phyloP scores from a whole-genome alignment of 2,888 invertebrate species.

The Seira ritae region DNA sequence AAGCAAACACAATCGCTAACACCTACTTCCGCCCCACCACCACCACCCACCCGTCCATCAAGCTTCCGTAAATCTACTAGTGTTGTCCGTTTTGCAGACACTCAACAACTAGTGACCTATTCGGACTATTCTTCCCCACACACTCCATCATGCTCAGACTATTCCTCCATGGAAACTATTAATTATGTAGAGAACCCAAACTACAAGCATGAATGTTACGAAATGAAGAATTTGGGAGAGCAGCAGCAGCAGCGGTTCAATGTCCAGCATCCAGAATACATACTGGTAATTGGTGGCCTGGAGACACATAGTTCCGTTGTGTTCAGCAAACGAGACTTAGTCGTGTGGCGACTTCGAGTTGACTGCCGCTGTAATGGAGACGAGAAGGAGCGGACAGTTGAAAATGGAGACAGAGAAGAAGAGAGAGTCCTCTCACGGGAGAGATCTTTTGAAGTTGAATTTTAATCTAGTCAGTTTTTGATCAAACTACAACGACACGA shows the following conservation, averaged over 20 bases:
- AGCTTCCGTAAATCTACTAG: conserved; percentile 40
- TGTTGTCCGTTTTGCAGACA: conserved; percentile 42
- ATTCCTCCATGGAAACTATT: conserved; percentile 65
- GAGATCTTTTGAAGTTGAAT: conserved; percentile 40
- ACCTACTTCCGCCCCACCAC: conserved; percentile 79
- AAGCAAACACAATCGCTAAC: conserved; percentile 77
- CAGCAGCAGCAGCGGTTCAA: not conserved
- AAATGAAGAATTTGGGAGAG: conserved; percentile 48
- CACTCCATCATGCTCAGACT: conserved; percentile 60
- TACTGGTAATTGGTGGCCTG: conserved; percentile 69
- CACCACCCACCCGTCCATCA: conserved; percentile 13
- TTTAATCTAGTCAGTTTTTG: conserved; percentile 15
- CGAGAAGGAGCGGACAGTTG: not conserved
- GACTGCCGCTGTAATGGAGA: conserved; percentile 36
- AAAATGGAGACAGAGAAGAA: not conserved
- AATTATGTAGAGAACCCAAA: conserved; percentile 64
- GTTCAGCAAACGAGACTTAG: conserved; percentile 63
- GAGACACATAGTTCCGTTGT: conserved; percentile 64
- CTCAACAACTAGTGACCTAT: conserved; percentile 40
- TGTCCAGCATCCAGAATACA: conserved; percentile 67
- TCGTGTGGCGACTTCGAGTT: conserved; percentile 70
- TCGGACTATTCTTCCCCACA: conserved; percentile 22
- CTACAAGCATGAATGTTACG: conserved; percentile 48
- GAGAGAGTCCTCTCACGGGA: conserved; percentile 1
- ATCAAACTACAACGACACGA: not conserved